Conservation (phyloP, 2,113 vertebrate species). For the Pachycephala philippinensis region DNA sequence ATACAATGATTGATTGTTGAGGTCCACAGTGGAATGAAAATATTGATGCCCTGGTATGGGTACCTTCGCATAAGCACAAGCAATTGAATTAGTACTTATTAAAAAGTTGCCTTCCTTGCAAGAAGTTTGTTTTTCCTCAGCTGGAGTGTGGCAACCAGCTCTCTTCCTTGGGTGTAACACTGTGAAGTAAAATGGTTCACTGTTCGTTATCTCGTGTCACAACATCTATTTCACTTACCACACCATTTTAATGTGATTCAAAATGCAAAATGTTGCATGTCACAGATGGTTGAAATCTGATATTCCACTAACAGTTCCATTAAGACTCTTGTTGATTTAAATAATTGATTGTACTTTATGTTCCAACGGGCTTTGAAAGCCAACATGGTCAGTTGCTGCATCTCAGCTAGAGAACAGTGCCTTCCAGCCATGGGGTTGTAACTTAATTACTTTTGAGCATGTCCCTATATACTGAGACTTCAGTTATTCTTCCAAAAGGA, state of each 20-base stretch:
- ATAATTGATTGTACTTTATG: neutral
- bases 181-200: neutral
- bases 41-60: neutral
- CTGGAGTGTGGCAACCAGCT: neutral
- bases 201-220: neutral
- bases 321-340: slow-evolving; percentile 7
- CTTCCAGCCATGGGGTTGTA: neutral
- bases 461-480: neutral
- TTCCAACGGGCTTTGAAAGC: neutral
- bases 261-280: neutral
- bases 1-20: neutral
- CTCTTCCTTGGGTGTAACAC: neutral
- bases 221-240: neutral
- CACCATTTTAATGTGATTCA: neutral
- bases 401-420: neutral
- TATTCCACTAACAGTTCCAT: neutral
- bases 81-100: neutral
- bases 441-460: neutral
- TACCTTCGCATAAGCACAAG: neutral
- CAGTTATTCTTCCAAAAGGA: neutral
- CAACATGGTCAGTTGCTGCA: neutral
- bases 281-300: neutral
- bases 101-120: neutral
- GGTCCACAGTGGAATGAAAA: neutral
- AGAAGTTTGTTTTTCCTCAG: neutral